Evolutionary conservation across 2,797 vertebrate species (phyloP).

Genomic region (Huso huso): DNA sequence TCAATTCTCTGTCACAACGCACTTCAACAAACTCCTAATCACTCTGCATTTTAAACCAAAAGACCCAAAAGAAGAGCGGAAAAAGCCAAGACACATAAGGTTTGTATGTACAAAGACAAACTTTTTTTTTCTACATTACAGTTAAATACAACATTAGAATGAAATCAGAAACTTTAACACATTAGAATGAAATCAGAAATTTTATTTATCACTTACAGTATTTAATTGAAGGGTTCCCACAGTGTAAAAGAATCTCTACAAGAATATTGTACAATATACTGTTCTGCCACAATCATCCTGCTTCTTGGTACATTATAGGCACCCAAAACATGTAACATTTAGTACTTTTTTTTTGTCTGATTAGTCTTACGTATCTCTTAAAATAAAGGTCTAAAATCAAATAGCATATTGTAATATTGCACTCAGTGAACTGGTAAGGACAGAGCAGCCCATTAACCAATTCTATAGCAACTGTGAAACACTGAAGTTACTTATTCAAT

Average conservation of each 20-base stretch:
- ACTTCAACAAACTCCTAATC: too few species aligned
- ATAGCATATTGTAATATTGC: conserved; percentile 31
- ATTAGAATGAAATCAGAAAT: conserved; percentile 54
- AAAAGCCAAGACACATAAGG: conserved; percentile 20
- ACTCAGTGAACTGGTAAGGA: conserved; percentile 18
- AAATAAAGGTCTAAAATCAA: conserved; percentile 3
- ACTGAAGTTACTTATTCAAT: not conserved
- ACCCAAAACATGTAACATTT: conserved; percentile 22
- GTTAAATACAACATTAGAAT: conserved; percentile 73
- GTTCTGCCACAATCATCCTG: conserved; percentile 35
- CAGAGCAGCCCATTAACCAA: conserved; percentile 4
- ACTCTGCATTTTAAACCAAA: too few species aligned
- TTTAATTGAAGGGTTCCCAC: conserved; percentile 22
- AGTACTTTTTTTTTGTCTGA: conserved; percentile 1
- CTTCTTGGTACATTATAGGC: conserved; percentile 32
- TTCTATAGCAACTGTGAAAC: conserved; percentile 22
- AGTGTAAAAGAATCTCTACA: conserved; percentile 25
- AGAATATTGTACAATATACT: conserved; percentile 22
- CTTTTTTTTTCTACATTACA: conserved; percentile 62
- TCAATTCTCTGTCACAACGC: too few species aligned
- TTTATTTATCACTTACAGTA: conserved; percentile 23
- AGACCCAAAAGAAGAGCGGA: not conserved
- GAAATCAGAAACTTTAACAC: conserved; percentile 35
- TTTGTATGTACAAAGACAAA: conserved; percentile 60
- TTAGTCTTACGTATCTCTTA: conserved; percentile 6